Evolutionary conservation across 2,113 vertebrate species (phyloP), one percentile per base, ranked within the genome.

Genomic region (Melanostigma gelatinosum): DNA sequence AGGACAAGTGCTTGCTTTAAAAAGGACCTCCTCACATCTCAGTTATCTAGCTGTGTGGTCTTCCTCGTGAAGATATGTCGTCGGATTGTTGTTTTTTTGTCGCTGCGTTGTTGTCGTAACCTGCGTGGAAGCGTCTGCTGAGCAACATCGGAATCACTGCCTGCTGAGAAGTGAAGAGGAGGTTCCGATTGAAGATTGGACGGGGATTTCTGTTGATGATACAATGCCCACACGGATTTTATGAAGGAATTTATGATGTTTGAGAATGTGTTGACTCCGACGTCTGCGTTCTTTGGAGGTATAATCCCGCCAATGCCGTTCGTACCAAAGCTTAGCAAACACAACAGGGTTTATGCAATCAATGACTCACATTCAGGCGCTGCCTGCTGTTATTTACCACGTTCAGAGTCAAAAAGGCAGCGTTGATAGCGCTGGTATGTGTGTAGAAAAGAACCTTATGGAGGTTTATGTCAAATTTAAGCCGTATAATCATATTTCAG

Each of bases 31-130:
- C 85, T 77, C 64, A 24, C 85, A 36, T 75, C 74, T 40, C 83
- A 77, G 72, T 62, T 38, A 24, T 72, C 93, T 80, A 3, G 38
- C 78, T 93, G 92, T 93, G 93, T 92, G 93, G 91, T 92, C 93
- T 64, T 58, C 42, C 65, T 18, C 82, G 29, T 60, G 44, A 82
- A 82, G 78, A 64, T 38, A 27, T 2, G 11, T 46, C 13, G 71
- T 46, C 44, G 38, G 18, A 18, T 71, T 58, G 4, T 38, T 63
- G 12, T 38, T 20, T 20, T 62, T 52, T 57, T 78, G 38, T 60
- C 67, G 58, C 68, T 48, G 20, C 8, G 16, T 58, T 64, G 58
- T 77, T 79, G 58, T 73, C 38, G 13, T 48, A 40, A 69, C 15
- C 40, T 36, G 72, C 52, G 27, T 46, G 11, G 72, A 72, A 63